phyloP scores from a whole-genome alignment of 2,113 vertebrate species.

The Corvus moneduloides region DNA sequence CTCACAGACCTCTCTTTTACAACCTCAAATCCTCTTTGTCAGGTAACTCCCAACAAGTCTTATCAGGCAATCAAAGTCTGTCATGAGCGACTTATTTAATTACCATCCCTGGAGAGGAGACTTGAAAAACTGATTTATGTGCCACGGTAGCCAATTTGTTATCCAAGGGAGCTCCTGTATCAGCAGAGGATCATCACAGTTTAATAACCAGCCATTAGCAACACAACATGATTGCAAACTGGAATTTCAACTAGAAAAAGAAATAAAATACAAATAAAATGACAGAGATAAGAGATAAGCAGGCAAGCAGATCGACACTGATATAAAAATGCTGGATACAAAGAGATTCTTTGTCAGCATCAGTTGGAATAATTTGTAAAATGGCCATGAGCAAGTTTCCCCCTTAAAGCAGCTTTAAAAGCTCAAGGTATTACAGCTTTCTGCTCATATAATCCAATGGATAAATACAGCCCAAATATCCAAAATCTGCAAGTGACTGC shows the following conservation, averaged over 20 bases:
- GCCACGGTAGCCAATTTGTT: slow-evolving; percentile 21
- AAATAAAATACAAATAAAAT: slow-evolving; percentile 28
- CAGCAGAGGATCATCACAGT: slow-evolving; percentile 3
- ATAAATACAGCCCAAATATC: not conserved
- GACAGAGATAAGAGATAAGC: slow-evolving; percentile 22
- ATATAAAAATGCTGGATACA: not conserved
- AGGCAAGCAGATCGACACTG: not conserved
- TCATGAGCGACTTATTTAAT: slow-evolving; percentile 15
- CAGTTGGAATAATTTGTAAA: not conserved
- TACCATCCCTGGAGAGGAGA: slow-evolving; percentile 20
- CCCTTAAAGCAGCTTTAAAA: not conserved
- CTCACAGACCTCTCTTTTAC: not conserved
- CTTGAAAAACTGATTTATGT: slow-evolving; percentile 40
- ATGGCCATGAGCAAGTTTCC: not conserved
- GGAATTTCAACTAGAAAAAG: slow-evolving; percentile 35
- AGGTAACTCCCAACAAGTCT: slow-evolving; percentile 35
- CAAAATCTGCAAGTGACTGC: not conserved
- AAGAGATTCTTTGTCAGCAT: slow-evolving; percentile 29
- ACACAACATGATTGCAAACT: not conserved
- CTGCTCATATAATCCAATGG: not conserved
- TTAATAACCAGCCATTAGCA: slow-evolving; percentile 40
- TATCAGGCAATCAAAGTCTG: slow-evolving; percentile 34
- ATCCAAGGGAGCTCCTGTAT: not conserved
- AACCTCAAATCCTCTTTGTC: not conserved
- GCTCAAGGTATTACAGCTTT: not conserved